Evolutionary conservation across 64 coral and sea anemone genomes (phyloP).

Genomic region (Montipora capricornis): DNA sequence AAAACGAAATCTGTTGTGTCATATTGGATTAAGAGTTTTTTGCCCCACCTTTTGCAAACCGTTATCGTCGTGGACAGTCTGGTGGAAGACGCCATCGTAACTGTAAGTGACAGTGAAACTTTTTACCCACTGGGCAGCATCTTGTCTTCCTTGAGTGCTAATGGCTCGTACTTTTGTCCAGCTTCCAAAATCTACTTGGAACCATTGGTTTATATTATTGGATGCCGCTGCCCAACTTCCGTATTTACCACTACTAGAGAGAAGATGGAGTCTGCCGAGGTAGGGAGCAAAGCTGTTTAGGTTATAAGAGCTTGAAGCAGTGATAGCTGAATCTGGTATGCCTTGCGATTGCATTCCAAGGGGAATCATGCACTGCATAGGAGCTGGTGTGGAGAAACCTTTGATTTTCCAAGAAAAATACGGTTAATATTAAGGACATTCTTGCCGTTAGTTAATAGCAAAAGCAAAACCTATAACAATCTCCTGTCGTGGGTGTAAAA

Average conservation of each 20-base stretch:
- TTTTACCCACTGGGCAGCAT: slow-evolving; percentile 47
- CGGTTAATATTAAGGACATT: no score
- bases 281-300: slow-evolving; percentile 11
- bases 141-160: slow-evolving; percentile 41
- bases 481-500: no score
- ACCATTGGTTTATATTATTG: slow-evolving; percentile 38
- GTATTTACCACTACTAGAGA: slow-evolving; percentile 29
- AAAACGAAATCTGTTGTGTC: no score
- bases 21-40: not conserved
- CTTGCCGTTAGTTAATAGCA: no score
- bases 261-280: slow-evolving; percentile 38
- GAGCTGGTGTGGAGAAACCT: not conserved
- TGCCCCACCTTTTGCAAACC: not conserved
- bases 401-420: no score
- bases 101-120: slow-evolving; percentile 14
- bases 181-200: slow-evolving; percentile 56
- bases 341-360: slow-evolving; percentile 35
- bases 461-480: no score
- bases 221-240: slow-evolving; percentile 36
- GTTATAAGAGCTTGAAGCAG: slow-evolving; percentile 49
- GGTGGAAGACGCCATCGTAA: not conserved
- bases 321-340: slow-evolving; percentile 32
- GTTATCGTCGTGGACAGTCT: not conserved
- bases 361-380: slow-evolving; percentile 20
- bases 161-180: slow-evolving; percentile 28